phyloP scores from a whole-genome alignment of 2,888 invertebrate genomes.

The Alentia gelatinosa region DNA sequence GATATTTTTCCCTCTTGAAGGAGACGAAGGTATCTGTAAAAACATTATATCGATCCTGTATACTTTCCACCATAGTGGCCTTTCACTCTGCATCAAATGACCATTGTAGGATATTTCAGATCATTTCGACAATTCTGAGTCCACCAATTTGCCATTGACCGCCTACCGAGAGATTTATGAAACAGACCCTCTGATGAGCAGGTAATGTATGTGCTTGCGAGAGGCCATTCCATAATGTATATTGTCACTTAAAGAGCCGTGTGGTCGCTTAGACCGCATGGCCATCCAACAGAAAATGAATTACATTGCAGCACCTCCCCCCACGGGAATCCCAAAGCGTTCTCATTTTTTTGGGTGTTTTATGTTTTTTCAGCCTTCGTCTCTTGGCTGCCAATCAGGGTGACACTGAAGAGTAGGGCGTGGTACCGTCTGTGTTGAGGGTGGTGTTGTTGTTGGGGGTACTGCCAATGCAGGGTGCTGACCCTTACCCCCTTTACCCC shows the following conservation, averaged over 20 bases:
- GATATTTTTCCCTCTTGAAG: too few species aligned
- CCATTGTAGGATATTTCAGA: too few species aligned
- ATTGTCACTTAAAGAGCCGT: neutral
- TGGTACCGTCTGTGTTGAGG: neutral
- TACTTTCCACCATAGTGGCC: too few species aligned
- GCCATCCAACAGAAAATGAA: slow-evolving; percentile 28
- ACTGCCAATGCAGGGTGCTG: neutral
- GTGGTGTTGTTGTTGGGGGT: neutral
- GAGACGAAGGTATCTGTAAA: too few species aligned
- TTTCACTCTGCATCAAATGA: too few species aligned
- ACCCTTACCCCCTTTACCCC: neutral
- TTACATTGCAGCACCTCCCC: slow-evolving; percentile 30
- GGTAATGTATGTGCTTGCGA: neutral
- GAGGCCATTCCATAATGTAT: neutral
- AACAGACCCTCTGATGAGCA: too few species aligned
- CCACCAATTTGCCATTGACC: too few species aligned
- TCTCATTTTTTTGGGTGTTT: neutral
- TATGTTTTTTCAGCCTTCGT: neutral
- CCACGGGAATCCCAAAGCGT: neutral
- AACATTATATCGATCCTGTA: too few species aligned
- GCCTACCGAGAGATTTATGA: too few species aligned
- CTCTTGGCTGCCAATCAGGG: slow-evolving; percentile 22
- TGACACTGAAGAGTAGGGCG: slow-evolving; percentile 5
- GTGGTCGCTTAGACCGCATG: neutral
- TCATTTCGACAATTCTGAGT: too few species aligned